A percentile compares a stretch with the other conserved stretches of the same genome.
Evolutionary conservation across 2,888 invertebrate species (phyloP).

Genomic region (Cryptops parisi): DNA sequence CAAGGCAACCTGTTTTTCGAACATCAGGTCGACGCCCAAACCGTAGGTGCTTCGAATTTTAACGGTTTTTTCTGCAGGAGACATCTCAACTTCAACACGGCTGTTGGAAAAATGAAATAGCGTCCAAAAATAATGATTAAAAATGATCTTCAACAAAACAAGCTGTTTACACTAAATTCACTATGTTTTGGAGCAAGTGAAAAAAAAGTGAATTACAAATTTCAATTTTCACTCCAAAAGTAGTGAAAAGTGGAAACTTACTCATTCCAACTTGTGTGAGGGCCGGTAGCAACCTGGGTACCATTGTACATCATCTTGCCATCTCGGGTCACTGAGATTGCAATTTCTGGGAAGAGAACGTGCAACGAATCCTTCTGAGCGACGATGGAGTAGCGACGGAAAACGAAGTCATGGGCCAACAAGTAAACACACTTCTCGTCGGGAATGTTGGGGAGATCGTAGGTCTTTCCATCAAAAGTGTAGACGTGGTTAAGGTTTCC

Average conservation of each 20-base stretch:
- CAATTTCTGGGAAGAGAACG: not conserved
- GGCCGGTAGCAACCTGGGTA: not conserved
- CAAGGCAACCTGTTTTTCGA: not conserved
- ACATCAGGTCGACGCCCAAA: not conserved
- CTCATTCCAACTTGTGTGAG: not conserved
- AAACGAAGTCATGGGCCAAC: conserved; percentile 2
- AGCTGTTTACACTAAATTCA: too few relatives aligned
- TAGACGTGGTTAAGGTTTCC: not conserved
- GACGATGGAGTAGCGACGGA: not conserved
- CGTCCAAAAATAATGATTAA: too few relatives aligned
- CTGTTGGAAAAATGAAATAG: too few relatives aligned
- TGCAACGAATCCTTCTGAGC: not conserved
- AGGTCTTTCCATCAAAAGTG: not conserved
- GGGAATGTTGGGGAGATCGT: not conserved
- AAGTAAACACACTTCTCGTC: not conserved
- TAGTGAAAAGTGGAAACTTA: not conserved
- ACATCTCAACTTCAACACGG: too few relatives aligned
- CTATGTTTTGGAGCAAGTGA: too few relatives aligned
- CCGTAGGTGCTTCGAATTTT: conserved; percentile 1
- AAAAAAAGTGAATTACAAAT: too few relatives aligned
- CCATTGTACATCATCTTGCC: not conserved
- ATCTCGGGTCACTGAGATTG: not conserved
- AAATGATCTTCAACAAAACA: too few relatives aligned
- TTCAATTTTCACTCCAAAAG: too few relatives aligned
- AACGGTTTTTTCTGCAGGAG: too few relatives aligned